Conservation (phyloP, 2,113 vertebrate genomes). For the mouse (Mus musculus) region DNA sequence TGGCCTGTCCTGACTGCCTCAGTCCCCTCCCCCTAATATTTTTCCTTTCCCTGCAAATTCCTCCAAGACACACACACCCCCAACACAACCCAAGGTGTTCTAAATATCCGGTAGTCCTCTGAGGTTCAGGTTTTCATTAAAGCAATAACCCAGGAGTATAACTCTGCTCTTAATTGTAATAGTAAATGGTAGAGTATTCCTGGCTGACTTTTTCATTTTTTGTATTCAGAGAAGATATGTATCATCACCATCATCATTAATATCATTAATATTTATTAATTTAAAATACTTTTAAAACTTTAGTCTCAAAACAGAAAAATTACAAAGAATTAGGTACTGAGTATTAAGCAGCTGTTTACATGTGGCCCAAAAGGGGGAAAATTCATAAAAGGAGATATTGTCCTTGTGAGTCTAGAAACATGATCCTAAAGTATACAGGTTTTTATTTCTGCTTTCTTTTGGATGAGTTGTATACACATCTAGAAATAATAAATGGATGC, state of each 20-base stretch:
- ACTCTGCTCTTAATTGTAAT: neutral
- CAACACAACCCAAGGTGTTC: neutral
- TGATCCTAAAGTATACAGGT: neutral
- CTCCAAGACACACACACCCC: neutral
- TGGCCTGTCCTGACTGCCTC: neutral
- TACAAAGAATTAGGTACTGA: neutral
- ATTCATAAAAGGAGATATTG: constrained; percentile 35
- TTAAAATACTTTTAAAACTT: neutral
- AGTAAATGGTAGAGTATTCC: neutral
- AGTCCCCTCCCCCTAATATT: constrained; percentile 39
- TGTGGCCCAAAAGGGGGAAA: neutral
- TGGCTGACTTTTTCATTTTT: neutral
- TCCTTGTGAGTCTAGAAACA: neutral
- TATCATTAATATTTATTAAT: neutral
- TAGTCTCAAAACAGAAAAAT: neutral
- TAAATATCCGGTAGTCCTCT: neutral
- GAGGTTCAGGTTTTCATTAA: constrained; percentile 54
- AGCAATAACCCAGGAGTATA: constrained; percentile 29
- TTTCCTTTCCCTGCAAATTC: constrained; percentile 56
- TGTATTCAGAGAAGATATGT: neutral
- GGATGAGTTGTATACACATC: neutral
- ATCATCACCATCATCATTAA: neutral
- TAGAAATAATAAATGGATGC: constrained; percentile 36
- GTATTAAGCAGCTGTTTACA: neutral
- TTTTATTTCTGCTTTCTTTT: constrained; percentile 58